These are phyloP conservation scores for Symphodus melops DNA, from an alignment of 2,113 vertebrate genomes.

Conservation along the genomic window DNA sequence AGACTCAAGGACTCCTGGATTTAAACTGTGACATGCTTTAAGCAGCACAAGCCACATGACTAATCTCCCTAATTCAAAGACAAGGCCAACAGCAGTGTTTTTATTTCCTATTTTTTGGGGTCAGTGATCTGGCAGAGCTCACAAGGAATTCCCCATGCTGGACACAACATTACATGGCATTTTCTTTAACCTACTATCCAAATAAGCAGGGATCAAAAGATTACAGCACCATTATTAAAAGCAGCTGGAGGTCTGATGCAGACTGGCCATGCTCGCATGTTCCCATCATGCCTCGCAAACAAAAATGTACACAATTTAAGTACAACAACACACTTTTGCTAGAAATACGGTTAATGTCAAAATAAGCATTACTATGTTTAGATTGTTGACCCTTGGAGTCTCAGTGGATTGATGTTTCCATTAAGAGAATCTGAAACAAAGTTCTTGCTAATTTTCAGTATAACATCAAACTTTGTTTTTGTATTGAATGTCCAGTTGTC, in stretches of 20 bases:
- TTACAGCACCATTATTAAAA: constrained; percentile 56
- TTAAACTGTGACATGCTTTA: constrained; percentile 41
- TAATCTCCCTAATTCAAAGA: constrained; percentile 60
- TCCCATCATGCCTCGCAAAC: no score
- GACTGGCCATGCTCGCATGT: constrained; percentile 10
- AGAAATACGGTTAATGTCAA: no score
- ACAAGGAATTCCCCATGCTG: constrained; percentile 34
- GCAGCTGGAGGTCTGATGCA: constrained; percentile 54
- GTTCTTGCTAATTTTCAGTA: neutral
- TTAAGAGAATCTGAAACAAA: no score
- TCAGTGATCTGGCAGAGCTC: constrained; percentile 43
- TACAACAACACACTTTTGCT: neutral
- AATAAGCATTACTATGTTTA: no score
- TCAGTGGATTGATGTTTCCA: neutral
- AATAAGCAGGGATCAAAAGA: constrained; percentile 66
- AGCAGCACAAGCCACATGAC: constrained; percentile 20
- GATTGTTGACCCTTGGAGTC: no score
- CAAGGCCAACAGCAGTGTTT: constrained; percentile 35
- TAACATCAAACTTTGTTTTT: constrained; percentile 15
- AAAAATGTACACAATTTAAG: no score
- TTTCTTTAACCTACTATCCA: constrained; percentile 66
- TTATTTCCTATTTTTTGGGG: constrained; percentile 32
- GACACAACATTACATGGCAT: constrained; percentile 46
- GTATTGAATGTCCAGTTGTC: constrained; percentile 20
- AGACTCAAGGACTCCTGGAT: constrained; percentile 25